Evolutionary conservation across 2,797 vertebrate species (phyloP), one percentile per base, ranked within the genome.

Genomic region (Uromys caudimaculatus): DNA sequence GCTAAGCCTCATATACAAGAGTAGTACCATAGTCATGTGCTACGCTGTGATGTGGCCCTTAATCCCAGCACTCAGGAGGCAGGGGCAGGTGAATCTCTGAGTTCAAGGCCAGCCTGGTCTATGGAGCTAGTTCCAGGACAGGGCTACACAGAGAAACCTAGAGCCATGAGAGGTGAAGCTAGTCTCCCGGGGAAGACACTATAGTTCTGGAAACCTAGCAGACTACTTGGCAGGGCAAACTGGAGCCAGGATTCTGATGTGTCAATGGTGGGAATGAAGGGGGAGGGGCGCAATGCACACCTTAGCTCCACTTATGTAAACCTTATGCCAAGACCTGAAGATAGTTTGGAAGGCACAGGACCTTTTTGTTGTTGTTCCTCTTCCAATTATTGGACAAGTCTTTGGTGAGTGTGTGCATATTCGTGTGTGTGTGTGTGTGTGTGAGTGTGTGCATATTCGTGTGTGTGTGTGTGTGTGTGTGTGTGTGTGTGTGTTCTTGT

Each of bases 381-480:
- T 38, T 23, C 54, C n/a, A 60, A 27, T 13, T 11, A 38, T 7
- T 56, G 54, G 24, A 38, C 21, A 81, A 81, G 32, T 56, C 44
- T 29, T 50, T 27, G 58, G 11, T 56, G 52, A 35, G 9, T 78
- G 16, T 52, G 47, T 78, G 29, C 16, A 52, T 9, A 32, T 50
- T 4, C 13, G 1, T 35, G 13, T 47, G 27, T 78, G 24, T 32
- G 27, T 32, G 24, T 16, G 24, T 50, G 14, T 16, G 29, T 32
- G 29, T 47, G 44, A 8, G 2, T 23, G 19, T 10, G 19, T 56
- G 52, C 38, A 4, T 54, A 50, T 35, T 16, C 19, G 14, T 54
- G 52, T n/a, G 8, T 17, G 50, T 3, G 2, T 14, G 4, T 44
- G 38, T 23, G 23, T 10, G 1, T 16, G 13, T 2, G 13, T 19